Percentiles rank a stretch among this genome's conserved stretches.
These are phyloP conservation scores for Corydoras sp. DNA, from an alignment of 2,113 vertebrate species.

Conservation along the genomic window DNA sequence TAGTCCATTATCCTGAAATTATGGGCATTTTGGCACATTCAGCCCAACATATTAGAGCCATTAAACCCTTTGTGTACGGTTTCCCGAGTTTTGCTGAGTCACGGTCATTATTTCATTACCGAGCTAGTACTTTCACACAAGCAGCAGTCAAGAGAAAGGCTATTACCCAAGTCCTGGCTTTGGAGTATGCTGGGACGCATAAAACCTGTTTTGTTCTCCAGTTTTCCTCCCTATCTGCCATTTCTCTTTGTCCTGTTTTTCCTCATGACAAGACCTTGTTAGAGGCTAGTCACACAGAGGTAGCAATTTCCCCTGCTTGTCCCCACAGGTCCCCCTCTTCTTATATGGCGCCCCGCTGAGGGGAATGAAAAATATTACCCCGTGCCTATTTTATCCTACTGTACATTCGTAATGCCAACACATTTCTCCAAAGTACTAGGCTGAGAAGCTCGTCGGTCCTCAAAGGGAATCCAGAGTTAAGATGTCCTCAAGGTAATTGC, in stretches of 20 bases:
- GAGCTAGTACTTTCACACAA: slow-evolving; percentile 6
- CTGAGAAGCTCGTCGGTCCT: no score
- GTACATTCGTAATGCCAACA: not conserved
- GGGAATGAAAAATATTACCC: slow-evolving; percentile 44
- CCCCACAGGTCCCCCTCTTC: slow-evolving; percentile 24
- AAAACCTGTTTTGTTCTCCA: slow-evolving; percentile 17
- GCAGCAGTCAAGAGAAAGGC: slow-evolving; percentile 27
- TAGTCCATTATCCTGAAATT: no score
- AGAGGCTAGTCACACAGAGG: slow-evolving; percentile 35
- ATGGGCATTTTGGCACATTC: no score
- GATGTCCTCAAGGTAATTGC: no score
- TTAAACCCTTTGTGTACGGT: no score
- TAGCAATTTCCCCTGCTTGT: slow-evolving; percentile 34
- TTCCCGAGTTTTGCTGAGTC: no score
- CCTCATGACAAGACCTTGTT: slow-evolving; percentile 36
- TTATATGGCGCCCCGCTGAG: slow-evolving; percentile 36
- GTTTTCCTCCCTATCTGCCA: not conserved
- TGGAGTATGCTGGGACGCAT: slow-evolving; percentile 20
- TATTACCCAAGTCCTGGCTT: slow-evolving; percentile 32
- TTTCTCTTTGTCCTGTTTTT: slow-evolving; percentile 39
- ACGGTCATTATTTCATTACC: no score
- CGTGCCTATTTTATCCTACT: slow-evolving; percentile 34
- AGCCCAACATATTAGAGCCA: no score
- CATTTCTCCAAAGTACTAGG: no score
- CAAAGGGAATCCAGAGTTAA: no score